phyloP scores from a whole-genome alignment of 1,140 invertebrate species.

The Uloborus diversus region DNA sequence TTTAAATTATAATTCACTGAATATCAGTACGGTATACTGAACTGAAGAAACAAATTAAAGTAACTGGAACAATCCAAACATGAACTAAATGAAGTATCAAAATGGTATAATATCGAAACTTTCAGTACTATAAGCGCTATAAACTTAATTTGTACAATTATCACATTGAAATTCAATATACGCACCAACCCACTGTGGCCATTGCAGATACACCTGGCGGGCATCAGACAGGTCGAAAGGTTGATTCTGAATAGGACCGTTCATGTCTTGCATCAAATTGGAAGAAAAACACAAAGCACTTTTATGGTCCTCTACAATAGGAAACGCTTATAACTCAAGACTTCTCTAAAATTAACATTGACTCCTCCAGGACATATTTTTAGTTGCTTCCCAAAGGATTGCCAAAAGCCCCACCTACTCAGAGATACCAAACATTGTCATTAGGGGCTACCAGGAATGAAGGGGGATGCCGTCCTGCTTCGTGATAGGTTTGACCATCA shows the following conservation, averaged over 20 bases:
- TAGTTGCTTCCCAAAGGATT: background rate
- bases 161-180: background rate
- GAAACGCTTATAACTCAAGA: constrained; percentile 23
- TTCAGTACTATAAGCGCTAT: no score
- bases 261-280: constrained; percentile 1
- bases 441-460: background rate
- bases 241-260: background rate
- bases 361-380: background rate
- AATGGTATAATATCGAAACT: no score
- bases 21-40: no score
- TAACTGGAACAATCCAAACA: no score
- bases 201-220: constrained; percentile 8
- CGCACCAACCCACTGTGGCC: constrained; percentile 28
- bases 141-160: no score
- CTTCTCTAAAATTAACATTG: background rate
- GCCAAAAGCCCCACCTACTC: constrained; percentile 12
- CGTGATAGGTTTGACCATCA: constrained; percentile 39
- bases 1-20: no score
- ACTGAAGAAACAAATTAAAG: no score
- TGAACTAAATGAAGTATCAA: no score
- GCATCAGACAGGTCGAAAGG: constrained; percentile 29
- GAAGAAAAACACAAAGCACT: background rate
- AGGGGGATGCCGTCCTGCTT: background rate
- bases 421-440: constrained; percentile 5
- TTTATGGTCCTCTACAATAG: constrained; percentile 11